phyloP scores from a whole-genome alignment of 1,140 invertebrate species.

The Saccostrea echinata region DNA sequence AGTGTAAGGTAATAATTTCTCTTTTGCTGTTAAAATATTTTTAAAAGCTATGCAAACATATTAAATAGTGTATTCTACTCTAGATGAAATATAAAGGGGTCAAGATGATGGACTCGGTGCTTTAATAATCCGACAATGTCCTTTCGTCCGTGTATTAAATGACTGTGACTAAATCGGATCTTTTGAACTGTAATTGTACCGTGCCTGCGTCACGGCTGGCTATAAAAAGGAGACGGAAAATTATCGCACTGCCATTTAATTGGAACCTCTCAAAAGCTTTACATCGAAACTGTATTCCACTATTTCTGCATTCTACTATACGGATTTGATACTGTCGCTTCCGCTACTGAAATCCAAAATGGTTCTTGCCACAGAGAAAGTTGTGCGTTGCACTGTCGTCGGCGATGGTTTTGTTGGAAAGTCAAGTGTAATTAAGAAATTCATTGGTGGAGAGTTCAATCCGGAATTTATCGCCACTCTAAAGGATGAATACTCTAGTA shows the following conservation, averaged over 20 bases:
- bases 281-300: not conserved
- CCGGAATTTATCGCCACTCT: slow-evolving; percentile 75
- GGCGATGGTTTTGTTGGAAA: slow-evolving; percentile 77
- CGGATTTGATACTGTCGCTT: not conserved
- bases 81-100: not conserved
- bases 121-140: slow-evolving; percentile 19
- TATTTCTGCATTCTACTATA: too few species aligned
- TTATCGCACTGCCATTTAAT: not conserved
- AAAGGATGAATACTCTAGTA: slow-evolving; percentile 74
- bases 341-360: not conserved
- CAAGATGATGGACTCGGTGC: not conserved
- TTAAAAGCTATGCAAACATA: not conserved
- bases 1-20: not conserved
- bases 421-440: slow-evolving; percentile 71
- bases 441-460: slow-evolving; percentile 63
- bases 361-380: slow-evolving; percentile 19
- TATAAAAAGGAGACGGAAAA: not conserved
- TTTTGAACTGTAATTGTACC: not conserved
- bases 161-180: not conserved
- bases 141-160: slow-evolving; percentile 6
- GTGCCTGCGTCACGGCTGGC: not conserved
- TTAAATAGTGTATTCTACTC: not conserved
- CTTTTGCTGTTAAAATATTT: slow-evolving; percentile 3
- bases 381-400: slow-evolving; percentile 70
- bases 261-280: not conserved